Conservation (phyloP, 2,113 vertebrate genomes). For the Glareola pratincola region DNA sequence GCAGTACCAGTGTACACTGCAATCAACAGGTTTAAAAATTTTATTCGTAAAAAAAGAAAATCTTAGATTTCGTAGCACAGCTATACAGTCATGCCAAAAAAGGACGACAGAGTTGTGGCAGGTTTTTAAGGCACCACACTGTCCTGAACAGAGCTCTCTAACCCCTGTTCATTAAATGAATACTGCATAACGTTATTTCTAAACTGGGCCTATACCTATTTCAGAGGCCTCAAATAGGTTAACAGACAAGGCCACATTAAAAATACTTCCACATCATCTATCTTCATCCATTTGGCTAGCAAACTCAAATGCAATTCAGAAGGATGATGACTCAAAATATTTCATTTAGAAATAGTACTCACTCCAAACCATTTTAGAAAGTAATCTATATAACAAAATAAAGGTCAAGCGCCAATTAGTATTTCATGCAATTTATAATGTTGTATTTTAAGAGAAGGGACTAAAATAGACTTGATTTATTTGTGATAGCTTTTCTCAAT, state of each 20-base stretch:
- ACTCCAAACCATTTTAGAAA: constrained; percentile 16
- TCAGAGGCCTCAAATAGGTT: neutral
- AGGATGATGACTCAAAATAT: constrained; percentile 8
- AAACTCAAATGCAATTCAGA: neutral
- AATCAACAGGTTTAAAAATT: neutral
- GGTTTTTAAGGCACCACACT: neutral
- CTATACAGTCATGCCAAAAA: neutral
- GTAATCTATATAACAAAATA: constrained; percentile 9
- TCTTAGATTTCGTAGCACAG: neutral
- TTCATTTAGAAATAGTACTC: neutral
- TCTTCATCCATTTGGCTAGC: neutral
- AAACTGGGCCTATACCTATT: neutral
- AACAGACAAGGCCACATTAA: neutral
- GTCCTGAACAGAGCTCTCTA: neutral
- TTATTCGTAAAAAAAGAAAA: neutral
- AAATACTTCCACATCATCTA: neutral
- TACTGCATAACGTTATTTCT: neutral
- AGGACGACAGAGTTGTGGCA: neutral
- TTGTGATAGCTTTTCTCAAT: neutral
- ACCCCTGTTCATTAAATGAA: neutral
- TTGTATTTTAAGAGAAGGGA: neutral
- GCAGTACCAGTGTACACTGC: neutral
- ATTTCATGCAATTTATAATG: neutral
- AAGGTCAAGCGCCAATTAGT: constrained; percentile 5
- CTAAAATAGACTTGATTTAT: neutral